Base-by-base conservation (phyloP, 2,888 invertebrate genomes). In the Arrhopalites spinosus region DNA sequence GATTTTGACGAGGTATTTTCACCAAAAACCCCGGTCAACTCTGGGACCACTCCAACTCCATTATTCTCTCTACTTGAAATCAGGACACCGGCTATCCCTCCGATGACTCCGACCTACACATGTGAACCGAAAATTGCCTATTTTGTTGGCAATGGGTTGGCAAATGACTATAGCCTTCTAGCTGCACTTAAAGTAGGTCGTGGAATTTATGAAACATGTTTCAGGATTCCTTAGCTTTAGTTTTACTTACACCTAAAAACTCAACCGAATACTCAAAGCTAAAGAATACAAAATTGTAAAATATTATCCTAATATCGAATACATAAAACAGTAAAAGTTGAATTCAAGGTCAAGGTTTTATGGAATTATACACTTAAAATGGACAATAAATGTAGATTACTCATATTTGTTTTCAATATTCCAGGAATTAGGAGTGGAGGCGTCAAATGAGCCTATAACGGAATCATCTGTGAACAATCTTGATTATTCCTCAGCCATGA, bases 371-470 rank as follows among this genome's bases (percentile, higher is more conserved):
- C n/a, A n/a, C 36, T 36, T 36, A 36, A 36, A 7, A 7, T 7
- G 5, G 11, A 36, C 3, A 36, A 11, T 36, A 36, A 59, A 59
- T 29, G 3, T 63, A 29, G 25, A 63, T 29, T 63, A 53, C 23
- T n/a, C 5, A 67, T 29, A 45, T 23, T 36, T 68, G 13, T 64
- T 15, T 66, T 59, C 2, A 23, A 7, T 61, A 70, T 68, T 77
- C 11, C 47, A 80, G 81, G 64, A 71, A 2, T 30, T 81, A n/a
- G 77, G 80, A 30, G 68, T 82, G 25, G 77, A 81, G 50, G 45
- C 0, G 66, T 72, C 0, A 74, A 76, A 23, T 17, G 53, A 45
- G 20, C 36, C 56, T 15, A 61, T 27, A 5, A 53, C 59, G 7
- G 80, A 81, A 53, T 69, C 75, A 13, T 73, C 75, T 47, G 73